These are phyloP conservation scores for Drosophila pseudotakahashii DNA, from an alignment of 2,888 invertebrate species.

Conservation along the genomic window DNA sequence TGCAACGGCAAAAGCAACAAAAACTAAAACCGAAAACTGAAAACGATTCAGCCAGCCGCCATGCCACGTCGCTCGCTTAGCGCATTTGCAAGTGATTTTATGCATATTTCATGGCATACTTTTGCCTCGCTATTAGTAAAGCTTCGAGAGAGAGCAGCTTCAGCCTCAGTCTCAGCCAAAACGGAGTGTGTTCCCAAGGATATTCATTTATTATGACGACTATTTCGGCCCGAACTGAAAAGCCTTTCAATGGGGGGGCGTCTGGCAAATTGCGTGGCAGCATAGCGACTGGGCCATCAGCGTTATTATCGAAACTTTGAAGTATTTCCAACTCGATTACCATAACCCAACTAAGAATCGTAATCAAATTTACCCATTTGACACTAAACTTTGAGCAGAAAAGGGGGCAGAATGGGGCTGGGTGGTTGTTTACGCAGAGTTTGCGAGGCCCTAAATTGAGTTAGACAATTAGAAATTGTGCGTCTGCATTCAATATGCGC, in stretches of 20 bases:
- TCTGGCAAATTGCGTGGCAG: conserved; percentile 9
- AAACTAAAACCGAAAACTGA: conserved; percentile 21
- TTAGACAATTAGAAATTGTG: conserved; percentile 77
- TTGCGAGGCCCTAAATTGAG: conserved; percentile 58
- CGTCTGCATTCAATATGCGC: conserved; percentile 59
- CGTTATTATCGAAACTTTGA: conserved; percentile 58
- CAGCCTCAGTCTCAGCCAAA: conserved; percentile 7
- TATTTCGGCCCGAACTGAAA: conserved; percentile 17
- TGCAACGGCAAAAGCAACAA: conserved; percentile 26
- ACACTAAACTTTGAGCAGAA: conserved; percentile 68
- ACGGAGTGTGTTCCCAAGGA: not conserved
- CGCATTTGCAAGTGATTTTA: conserved; percentile 56
- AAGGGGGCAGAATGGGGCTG: conserved; percentile 1
- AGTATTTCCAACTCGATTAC: conserved; percentile 78
- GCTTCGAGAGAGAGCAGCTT: conserved; percentile 20
- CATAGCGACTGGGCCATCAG: conserved; percentile 30
- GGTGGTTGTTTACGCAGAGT: conserved; percentile 27
- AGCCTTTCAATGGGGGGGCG: conserved; percentile 27
- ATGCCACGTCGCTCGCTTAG: conserved; percentile 36
- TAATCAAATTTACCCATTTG: conserved; percentile 76
- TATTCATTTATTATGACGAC: conserved; percentile 37
- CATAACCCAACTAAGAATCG: conserved; percentile 75
- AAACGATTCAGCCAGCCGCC: conserved; percentile 18
- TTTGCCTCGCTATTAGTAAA: conserved; percentile 38
- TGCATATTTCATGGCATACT: conserved; percentile 63